These are phyloP conservation scores for Euzetes globulus DNA, from an alignment of 2,888 invertebrate species.

Conservation along the genomic window DNA sequence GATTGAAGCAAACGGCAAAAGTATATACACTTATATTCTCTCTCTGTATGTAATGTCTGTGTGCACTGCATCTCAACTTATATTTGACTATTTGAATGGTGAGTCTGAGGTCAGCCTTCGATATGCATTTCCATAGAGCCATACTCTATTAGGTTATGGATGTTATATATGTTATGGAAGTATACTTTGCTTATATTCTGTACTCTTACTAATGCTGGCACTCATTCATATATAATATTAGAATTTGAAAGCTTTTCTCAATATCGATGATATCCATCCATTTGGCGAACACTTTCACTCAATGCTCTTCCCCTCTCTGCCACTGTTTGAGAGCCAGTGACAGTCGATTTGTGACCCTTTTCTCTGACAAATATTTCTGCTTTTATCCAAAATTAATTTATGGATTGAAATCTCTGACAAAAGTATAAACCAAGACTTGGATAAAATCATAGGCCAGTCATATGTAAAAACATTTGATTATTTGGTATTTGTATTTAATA, in stretches of 20 bases:
- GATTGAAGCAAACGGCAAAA: constrained; percentile 25
- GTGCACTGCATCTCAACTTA: background rate
- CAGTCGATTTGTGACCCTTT: constrained; percentile 21
- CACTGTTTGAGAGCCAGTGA: background rate
- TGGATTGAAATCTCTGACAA: constrained; percentile 17
- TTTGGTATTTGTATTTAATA: constrained; percentile 4
- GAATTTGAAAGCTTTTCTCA: constrained; percentile 26
- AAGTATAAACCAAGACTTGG: background rate
- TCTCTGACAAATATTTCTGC: background rate
- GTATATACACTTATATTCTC: constrained; percentile 23
- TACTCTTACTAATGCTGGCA: background rate
- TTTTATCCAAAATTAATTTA: constrained; percentile 24
- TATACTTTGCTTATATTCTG: constrained; percentile 15
- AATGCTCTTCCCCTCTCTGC: background rate
- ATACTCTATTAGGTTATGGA: constrained; percentile 26
- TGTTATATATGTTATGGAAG: constrained; percentile 27
- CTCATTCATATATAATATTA: constrained; percentile 22
- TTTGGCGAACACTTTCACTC: background rate
- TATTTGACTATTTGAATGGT: constrained; percentile 23
- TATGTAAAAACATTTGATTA: background rate
- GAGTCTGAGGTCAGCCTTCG: constrained; percentile 23
- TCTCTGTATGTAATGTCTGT: background rate
- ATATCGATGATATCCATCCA: constrained; percentile 20
- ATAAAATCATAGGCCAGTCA: background rate
- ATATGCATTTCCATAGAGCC: constrained; percentile 5